A percentile compares a stretch with the other conserved stretches of the same genome.
phyloP scores from a whole-genome alignment of 2,113 vertebrate genomes.

The Dendrocopos noguchii region DNA sequence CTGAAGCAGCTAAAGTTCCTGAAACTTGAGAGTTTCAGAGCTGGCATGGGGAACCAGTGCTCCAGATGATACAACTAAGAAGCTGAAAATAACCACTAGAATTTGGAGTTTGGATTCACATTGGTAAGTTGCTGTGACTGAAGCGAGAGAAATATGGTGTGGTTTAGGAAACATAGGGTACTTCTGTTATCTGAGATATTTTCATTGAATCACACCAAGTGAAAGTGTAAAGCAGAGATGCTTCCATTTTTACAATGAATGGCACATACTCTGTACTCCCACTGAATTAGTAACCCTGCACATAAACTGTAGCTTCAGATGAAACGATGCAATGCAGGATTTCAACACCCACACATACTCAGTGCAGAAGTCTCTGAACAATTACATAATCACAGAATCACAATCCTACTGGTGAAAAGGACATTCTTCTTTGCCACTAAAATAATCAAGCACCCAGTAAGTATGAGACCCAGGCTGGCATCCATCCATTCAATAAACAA shows the following conservation, averaged over 20 bases:
- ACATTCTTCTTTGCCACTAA: background rate
- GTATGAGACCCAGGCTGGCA: fast-evolving
- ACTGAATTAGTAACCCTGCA: background rate
- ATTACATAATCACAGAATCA: too few relatives aligned
- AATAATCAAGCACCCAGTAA: background rate
- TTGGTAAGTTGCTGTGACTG: background rate
- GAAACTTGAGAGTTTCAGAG: background rate
- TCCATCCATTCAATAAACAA: background rate
- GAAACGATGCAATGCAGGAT: fast-evolving
- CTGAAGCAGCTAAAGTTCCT: background rate
- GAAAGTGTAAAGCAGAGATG: background rate
- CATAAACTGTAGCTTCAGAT: background rate
- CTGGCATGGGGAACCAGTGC: background rate
- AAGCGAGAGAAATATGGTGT: background rate
- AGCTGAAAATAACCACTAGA: background rate
- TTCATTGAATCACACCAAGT: background rate
- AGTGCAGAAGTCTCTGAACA: fast-evolving
- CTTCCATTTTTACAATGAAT: background rate
- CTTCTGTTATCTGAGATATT: background rate
- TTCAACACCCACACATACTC: background rate
- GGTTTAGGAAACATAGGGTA: background rate
- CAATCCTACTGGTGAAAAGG: background rate
- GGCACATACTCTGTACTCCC: background rate
- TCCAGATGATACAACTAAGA: background rate
- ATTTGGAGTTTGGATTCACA: background rate